phyloP scores from a whole-genome alignment of 1,140 invertebrate genomes.

The Ceratitis capitata region DNA sequence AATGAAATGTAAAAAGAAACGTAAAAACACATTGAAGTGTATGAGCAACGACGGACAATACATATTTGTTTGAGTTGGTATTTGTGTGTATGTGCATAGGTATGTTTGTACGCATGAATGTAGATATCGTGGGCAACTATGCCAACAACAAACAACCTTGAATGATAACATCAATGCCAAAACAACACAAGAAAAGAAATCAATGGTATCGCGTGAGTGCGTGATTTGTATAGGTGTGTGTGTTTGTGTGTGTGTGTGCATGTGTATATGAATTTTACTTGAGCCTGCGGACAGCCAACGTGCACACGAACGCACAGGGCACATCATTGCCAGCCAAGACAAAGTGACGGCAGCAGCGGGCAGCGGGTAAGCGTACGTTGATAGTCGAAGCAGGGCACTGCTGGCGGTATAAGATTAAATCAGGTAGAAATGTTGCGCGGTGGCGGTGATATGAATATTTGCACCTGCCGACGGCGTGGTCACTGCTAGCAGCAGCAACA shows the following conservation, averaged over 20 bases:
- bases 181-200: neutral
- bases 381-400: neutral
- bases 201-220: neutral
- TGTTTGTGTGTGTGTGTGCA: neutral
- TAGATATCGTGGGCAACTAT: too few relatives aligned
- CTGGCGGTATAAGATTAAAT: conserved; percentile 18
- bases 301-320: neutral
- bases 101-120: neutral
- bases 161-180: conserved; percentile 31
- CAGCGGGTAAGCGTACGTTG: neutral
- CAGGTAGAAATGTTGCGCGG: neutral
- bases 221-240: neutral
- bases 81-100: neutral
- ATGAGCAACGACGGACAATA: neutral
- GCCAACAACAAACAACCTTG: conserved; percentile 24
- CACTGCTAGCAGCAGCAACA: neutral
- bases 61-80: neutral
- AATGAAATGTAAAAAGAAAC: neutral
- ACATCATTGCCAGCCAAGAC: neutral
- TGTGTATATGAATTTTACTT: too few relatives aligned
- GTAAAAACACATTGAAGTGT: neutral
- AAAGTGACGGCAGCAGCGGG: neutral
- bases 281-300: neutral
- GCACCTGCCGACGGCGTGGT: conserved; percentile 11
- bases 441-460: conserved; percentile 6